Percentiles rank a stretch among this genome's conserved stretches.
These are phyloP conservation scores for Orius laevigatus DNA, from an alignment of 1,140 invertebrate species.

Conservation along the genomic window DNA sequence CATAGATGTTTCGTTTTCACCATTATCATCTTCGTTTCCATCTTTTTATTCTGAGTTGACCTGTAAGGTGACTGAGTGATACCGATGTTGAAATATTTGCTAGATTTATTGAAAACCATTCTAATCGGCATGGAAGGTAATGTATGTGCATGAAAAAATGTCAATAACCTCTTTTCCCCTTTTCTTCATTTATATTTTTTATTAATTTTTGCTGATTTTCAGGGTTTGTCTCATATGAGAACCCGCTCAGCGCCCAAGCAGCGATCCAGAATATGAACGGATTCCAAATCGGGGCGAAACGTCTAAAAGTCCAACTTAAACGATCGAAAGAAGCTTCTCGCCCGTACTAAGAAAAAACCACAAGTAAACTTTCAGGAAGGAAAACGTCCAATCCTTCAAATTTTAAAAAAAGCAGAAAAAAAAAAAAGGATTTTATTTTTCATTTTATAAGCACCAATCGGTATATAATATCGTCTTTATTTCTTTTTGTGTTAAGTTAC, in stretches of 20 bases:
- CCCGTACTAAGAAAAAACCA: constrained; percentile 53
- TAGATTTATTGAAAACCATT: no score
- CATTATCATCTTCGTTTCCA: no score
- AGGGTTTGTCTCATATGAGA: constrained; percentile 94
- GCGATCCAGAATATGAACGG: constrained; percentile 96
- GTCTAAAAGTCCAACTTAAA: constrained; percentile 95
- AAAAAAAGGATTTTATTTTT: not conserved
- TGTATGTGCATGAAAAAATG: no score
- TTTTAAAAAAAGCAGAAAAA: not conserved
- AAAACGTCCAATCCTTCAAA: not conserved
- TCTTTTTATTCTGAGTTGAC: no score
- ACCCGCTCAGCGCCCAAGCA: constrained; percentile 76
- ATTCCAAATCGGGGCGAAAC: constrained; percentile 92
- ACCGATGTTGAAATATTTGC: no score
- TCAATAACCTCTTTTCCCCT: not conserved
- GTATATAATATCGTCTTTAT: not conserved
- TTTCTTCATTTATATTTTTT: constrained; percentile 12
- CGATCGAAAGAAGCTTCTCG: constrained; percentile 79
- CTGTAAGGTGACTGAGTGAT: no score
- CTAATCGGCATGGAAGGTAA: no score
- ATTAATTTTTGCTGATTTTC: constrained; percentile 19
- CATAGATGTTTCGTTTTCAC: no score
- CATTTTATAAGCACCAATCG: constrained; percentile 2
- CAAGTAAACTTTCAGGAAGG: not conserved
- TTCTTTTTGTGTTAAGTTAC: constrained; percentile 7